Evolutionary conservation across 2,113 vertebrate species (phyloP).

Genomic region (Pollimyrus isidori): DNA sequence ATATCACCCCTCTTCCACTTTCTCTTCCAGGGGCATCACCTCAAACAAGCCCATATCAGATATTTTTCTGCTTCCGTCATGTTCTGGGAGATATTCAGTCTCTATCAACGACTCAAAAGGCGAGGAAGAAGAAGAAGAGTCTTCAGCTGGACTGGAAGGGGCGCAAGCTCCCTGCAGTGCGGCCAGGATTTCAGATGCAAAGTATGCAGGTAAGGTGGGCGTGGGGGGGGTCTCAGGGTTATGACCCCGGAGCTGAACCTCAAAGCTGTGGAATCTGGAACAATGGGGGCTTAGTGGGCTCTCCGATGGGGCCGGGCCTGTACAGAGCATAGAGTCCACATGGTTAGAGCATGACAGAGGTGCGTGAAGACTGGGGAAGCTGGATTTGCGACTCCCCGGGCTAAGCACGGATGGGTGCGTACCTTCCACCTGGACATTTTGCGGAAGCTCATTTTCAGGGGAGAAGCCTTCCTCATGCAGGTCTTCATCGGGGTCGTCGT

Average conservation of each 20-base stretch:
- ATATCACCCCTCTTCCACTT: slow-evolving; percentile 35
- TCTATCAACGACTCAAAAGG: background rate
- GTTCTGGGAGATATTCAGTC: slow-evolving; percentile 20
- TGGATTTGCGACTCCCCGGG: background rate
- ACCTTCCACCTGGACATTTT: slow-evolving; percentile 50
- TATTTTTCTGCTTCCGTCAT: slow-evolving; percentile 51
- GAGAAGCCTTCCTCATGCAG: slow-evolving; percentile 86
- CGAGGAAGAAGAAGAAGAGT: slow-evolving; percentile 46
- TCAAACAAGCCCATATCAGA: slow-evolving; percentile 67
- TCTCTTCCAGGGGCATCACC: slow-evolving; percentile 65
- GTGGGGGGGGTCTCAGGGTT: slow-evolving; percentile 39
- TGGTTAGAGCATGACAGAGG: background rate
- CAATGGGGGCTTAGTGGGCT: slow-evolving; percentile 67
- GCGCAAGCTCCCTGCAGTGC: slow-evolving; percentile 57
- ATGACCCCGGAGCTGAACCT: slow-evolving; percentile 49
- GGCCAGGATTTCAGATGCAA: slow-evolving; percentile 66
- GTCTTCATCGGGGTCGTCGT: slow-evolving; percentile 88
- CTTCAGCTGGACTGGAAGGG: slow-evolving; percentile 64
- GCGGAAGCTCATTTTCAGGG: slow-evolving; percentile 60
- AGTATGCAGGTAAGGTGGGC: slow-evolving; percentile 44
- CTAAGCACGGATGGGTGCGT: slow-evolving; percentile 8
- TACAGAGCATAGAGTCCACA: background rate
- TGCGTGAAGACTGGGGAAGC: background rate
- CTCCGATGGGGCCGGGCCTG: slow-evolving; percentile 58
- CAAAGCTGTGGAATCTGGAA: slow-evolving; percentile 73